Evolutionary conservation across 2,888 invertebrate species (phyloP), one percentile per base, ranked within the genome.

Genomic region (Deilephila porcellus): DNA sequence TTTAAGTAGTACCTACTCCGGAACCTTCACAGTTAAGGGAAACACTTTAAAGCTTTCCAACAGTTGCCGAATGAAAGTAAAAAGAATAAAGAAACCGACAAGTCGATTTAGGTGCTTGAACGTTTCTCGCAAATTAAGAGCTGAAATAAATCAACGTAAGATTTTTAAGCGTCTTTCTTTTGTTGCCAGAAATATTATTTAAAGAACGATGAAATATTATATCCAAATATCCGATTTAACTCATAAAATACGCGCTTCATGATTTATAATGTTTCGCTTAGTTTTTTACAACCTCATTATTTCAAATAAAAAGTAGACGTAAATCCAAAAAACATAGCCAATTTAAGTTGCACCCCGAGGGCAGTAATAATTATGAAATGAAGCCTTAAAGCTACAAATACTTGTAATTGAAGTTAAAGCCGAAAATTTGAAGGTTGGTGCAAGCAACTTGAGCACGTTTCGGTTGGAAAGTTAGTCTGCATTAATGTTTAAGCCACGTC

Each of bases 401-500:
- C 11, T 64, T 64, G 11, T 14, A 20, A 20, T 37, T 34, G 20
- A 37, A 64, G 45, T 64, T 45, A 56, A 19, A 17, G n/a, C 56
- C 17, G 64, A 64, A 64, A 20, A 70, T 32, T 53, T 29, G 3
- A 56, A 45, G 8, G 17, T 53, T 45, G 19, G 29, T 32, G 29
- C 29, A 34, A 70, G 52, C 19, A 45, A 70, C 73, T 73, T 67
- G 64, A 67, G 59, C 73, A 70, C 60, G 67, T 73, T 70, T 60
- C 29, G 60, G 45, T 11, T 25, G 25, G 25, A 73, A 70, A 70
- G 20, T 70, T 56, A 73, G 32, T 70, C 32, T 60, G 70, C 60
- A 70, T 73, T 70, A 70, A 73, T 45, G 60, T 72, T 70, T 53
- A 29, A 70, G 32, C 25, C 29, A 32, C 53, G 8, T 45, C 67